These are phyloP conservation scores for Nasonovia ribisnigri DNA, from an alignment of 2,888 invertebrate genomes.

Conservation along the genomic window DNA sequence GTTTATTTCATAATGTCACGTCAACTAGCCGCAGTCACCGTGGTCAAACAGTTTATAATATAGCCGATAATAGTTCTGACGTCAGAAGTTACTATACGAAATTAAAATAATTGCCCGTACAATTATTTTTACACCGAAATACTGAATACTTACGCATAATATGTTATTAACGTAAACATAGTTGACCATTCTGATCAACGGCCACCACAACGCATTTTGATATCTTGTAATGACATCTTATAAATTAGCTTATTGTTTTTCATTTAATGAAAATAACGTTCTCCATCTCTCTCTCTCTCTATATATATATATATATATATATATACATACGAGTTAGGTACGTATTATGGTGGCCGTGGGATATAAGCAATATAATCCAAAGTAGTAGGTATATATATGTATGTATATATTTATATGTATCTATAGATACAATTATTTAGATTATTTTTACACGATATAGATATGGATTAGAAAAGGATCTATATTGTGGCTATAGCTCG, in stretches of 20 bases:
- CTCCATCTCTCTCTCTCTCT: background rate
- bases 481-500: too few species aligned
- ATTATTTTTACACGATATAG: too few species aligned
- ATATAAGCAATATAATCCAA: background rate
- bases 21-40: background rate
- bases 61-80: conserved; percentile 41
- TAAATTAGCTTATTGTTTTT: conserved; percentile 1
- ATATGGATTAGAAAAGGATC: too few species aligned
- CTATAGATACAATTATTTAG: background rate
- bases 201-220: background rate
- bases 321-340: background rate
- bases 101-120: conserved; percentile 32
- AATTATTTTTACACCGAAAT: conserved; percentile 19
- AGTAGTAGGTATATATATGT: background rate
- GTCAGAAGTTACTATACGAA: conserved; percentile 40
- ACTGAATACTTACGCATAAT: background rate
- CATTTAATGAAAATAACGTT: background rate
- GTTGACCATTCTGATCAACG: background rate
- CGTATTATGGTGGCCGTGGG: background rate
- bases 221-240: background rate
- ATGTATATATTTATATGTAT: too few species aligned
- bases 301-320: background rate
- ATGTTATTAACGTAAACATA: background rate
- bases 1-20: conserved; percentile 33
- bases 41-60: background rate